Evolutionary conservation across 2,113 vertebrate genomes (phyloP).

Genomic region (Struthio camelus): DNA sequence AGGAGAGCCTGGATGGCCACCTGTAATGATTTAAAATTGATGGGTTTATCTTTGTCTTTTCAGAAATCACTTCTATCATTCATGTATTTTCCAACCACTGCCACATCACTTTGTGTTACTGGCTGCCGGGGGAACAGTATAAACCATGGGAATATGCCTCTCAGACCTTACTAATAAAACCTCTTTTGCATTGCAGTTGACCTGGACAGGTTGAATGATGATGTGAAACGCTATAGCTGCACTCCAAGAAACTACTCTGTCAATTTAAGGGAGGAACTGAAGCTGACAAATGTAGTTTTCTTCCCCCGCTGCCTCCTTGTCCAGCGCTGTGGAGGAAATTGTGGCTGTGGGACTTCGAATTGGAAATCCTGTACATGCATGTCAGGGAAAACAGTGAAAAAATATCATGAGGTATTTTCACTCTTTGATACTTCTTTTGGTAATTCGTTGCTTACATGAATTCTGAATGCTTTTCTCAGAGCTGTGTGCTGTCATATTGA

Average conservation of each 20-base stretch:
- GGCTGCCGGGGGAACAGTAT: background rate
- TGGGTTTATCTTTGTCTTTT: background rate
- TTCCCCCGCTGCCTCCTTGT: conserved; percentile 96
- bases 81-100: background rate
- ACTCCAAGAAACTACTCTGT: conserved; percentile 94
- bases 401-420: conserved; percentile 89
- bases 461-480: background rate
- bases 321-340: conserved; percentile 94
- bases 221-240: conserved; percentile 95
- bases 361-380: conserved; percentile 90
- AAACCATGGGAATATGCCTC: background rate
- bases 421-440: background rate
- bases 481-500: background rate
- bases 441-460: background rate
- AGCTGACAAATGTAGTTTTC: conserved; percentile 86
- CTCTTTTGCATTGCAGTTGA: conserved; percentile 82
- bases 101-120: background rate
- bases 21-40: background rate
- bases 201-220: conserved; percentile 91
- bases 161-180: background rate
- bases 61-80: background rate
- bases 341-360: conserved; percentile 86
- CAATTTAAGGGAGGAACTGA: conserved; percentile 92
- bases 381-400: conserved; percentile 85
- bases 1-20: background rate